Conservation (phyloP, 2,797 vertebrate species). For the Brachyalestes nurse region DNA sequence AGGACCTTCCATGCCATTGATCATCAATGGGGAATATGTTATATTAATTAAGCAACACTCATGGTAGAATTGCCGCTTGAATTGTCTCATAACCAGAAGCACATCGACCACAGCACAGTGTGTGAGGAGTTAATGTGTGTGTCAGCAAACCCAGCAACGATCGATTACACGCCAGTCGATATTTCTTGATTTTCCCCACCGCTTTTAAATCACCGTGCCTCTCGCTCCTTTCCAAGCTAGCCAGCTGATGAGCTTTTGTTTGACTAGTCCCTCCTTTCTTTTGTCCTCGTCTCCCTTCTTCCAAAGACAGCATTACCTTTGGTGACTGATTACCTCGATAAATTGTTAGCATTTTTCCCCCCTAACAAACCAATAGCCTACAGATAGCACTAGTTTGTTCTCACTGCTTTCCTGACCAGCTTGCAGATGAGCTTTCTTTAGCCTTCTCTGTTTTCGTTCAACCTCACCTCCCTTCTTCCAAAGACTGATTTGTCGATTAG, state of each 20-base stretch:
- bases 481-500: not conserved
- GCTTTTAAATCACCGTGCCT: slow-evolving; percentile 36
- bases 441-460: not conserved
- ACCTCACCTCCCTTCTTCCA: not conserved
- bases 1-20: slow-evolving; percentile 19
- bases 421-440: not conserved
- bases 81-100: slow-evolving; percentile 35
- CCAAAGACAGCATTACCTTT: slow-evolving; percentile 15
- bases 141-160: slow-evolving; percentile 49
- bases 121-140: slow-evolving; percentile 42
- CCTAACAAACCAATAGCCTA: not conserved
- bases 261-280: not conserved
- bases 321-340: slow-evolving; percentile 1
- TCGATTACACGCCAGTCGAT: slow-evolving; percentile 35
- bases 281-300: slow-evolving; percentile 19
- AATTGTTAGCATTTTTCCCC: slow-evolving; percentile 2
- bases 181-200: slow-evolving; percentile 28
- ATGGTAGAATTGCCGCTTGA: slow-evolving; percentile 31
- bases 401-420: not conserved
- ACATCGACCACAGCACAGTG: slow-evolving; percentile 18
- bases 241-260: not conserved
- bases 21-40: slow-evolving; percentile 38
- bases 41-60: slow-evolving; percentile 54
- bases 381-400: not conserved
- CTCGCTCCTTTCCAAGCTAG: not conserved